Conservation (phyloP, 2,888 invertebrate species). For the Cerastoderma edule region DNA sequence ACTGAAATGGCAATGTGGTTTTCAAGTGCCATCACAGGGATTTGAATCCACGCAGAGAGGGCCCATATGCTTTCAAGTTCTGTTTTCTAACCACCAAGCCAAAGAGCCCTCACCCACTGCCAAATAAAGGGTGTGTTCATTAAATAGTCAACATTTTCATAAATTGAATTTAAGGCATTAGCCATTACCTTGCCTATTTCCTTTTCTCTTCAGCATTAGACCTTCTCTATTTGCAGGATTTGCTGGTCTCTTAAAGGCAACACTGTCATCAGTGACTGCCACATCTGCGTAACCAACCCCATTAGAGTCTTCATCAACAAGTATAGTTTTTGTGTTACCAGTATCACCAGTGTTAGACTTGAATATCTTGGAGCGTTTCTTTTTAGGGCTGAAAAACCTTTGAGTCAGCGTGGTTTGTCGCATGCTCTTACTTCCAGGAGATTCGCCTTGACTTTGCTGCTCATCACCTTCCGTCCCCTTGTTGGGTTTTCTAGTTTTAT, state of each 20-base stretch:
- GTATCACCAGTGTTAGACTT: background rate
- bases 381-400: slow-evolving; percentile 54
- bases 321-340: background rate
- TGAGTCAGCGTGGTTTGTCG: slow-evolving; percentile 68
- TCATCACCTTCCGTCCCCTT: background rate
- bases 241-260: slow-evolving; percentile 27
- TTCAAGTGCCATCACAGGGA: no score
- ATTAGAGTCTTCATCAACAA: background rate
- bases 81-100: no score
- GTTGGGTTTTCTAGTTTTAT: background rate
- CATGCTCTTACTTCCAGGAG: slow-evolving; percentile 22
- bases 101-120: no score
- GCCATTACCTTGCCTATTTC: background rate
- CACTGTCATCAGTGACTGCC: background rate
- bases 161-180: no score
- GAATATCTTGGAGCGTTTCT: background rate
- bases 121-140: no score
- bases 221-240: slow-evolving; percentile 2
- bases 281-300: background rate
- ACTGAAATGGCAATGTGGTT: no score
- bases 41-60: no score
- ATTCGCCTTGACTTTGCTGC: background rate
- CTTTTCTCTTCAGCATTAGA: background rate
- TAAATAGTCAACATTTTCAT: no score
- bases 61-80: no score